phyloP scores from a whole-genome alignment of 1,140 invertebrate genomes.

The Tachypleus tridentatus region DNA sequence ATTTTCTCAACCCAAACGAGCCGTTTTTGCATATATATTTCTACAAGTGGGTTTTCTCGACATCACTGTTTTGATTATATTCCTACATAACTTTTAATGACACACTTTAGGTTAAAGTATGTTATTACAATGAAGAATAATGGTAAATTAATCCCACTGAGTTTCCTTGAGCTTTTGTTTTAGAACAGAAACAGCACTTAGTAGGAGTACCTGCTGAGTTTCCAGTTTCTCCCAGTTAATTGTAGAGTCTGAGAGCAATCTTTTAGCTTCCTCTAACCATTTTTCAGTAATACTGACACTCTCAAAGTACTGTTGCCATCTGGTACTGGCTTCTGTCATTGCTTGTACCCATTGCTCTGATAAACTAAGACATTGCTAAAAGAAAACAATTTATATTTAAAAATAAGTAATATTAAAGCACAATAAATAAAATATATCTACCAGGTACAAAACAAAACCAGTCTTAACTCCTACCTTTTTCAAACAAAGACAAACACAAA shows the following conservation, averaged over 20 bases:
- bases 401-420: background rate
- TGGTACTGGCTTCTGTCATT: slow-evolving; percentile 59
- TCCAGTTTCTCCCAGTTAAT: slow-evolving; percentile 62
- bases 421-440: background rate
- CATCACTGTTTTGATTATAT: too few species aligned
- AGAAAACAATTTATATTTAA: background rate
- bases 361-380: slow-evolving; percentile 16
- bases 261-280: slow-evolving; percentile 72
- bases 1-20: too few species aligned
- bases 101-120: too few species aligned
- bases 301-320: slow-evolving; percentile 74
- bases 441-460: too few species aligned
- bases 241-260: slow-evolving; percentile 62
- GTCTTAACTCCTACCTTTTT: too few species aligned
- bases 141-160: too few species aligned
- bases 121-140: too few species aligned
- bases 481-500: too few species aligned
- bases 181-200: background rate
- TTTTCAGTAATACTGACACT: slow-evolving; percentile 64
- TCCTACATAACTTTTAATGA: too few species aligned
- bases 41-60: too few species aligned
- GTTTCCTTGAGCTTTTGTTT: too few species aligned
- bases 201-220: slow-evolving; percentile 7
- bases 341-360: slow-evolving; percentile 58
- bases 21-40: too few species aligned